A percentile compares a stretch with the other conserved stretches of the same genome.
Conservation (phyloP, 2,113 vertebrate species). For the Oreochromis tanganicae region DNA sequence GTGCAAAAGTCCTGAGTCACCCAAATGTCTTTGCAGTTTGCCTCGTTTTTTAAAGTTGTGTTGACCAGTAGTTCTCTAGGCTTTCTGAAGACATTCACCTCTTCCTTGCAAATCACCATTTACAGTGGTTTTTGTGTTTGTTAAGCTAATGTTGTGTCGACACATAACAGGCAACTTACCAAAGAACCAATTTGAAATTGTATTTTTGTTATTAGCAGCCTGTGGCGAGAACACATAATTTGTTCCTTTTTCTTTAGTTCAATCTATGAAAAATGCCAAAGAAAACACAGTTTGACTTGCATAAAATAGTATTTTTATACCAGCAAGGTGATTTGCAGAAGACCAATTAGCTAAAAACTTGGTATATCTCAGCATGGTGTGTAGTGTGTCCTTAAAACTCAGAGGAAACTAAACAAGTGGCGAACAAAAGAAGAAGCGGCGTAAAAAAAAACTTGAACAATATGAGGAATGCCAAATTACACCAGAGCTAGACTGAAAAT, state of each 20-base stretch:
- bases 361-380: not conserved
- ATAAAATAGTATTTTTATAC: not conserved
- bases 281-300: not conserved
- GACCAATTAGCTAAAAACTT: not conserved
- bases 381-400: not conserved
- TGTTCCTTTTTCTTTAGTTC: not conserved
- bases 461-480: accelerated
- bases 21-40: not conserved
- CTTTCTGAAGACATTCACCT: not conserved
- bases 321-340: not conserved
- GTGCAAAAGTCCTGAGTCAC: not conserved
- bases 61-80: not conserved
- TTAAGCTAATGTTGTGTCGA: not conserved
- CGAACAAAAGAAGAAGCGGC: not conserved
- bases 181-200: not conserved
- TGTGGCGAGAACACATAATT: not conserved
- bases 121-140: not conserved
- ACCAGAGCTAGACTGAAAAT: not conserved
- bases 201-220: not conserved
- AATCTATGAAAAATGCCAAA: not conserved
- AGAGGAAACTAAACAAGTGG: not conserved
- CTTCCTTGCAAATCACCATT: not conserved
- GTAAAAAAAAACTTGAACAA: not conserved
- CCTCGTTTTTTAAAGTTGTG: not conserved
- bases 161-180: not conserved